Base-by-base conservation (phyloP, 2,113 vertebrate species). In the Nycticebus coucang region DNA sequence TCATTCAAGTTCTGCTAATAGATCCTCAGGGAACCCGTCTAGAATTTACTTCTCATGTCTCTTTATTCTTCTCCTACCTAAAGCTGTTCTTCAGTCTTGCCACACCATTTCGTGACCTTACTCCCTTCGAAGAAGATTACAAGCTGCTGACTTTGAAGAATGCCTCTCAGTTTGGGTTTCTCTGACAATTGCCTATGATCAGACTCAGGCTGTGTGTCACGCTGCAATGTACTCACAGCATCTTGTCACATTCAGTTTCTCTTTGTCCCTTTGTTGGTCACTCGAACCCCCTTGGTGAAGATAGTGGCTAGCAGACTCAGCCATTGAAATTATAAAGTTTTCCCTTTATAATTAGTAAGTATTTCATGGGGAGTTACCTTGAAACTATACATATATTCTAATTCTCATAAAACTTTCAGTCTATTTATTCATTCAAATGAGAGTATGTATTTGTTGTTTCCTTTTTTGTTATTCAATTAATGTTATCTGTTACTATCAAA, bases 171-270 rank as follows among this genome's bases (percentile, higher is more conserved):
- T 77, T 53, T 30, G 41, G 55, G 15, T 50, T 60, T 66, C 21
- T n/a, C 10, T 26, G 26, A 59, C 8, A 30, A 17, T 41, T 90
- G 72, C 13, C 22, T 53, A 64, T 17, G 37, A 62, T 53, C 41
- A 21, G 10, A 6, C 13, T 69, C 57, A 84, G 24, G 18, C 13
- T 41, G 7, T 4, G 0, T 2, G 41, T 13, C 21, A 7, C 57
- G 15, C 28, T 30, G 9, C 2, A 0, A 13, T 30, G 18, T 69
- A 57, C 21, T 37, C 62, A 22, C 2, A 11, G 2, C 2, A 2
- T 55, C 26, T 64, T 72, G 28, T 33, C 64, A n/a, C 4, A 0
- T 6, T 41, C 14, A 18, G 53, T 15, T 66, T 64, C n/a, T 78
- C 37, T 24, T 53, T 75, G 26, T 21, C 30, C 17, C 35, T 14